Base-by-base conservation (phyloP, 2,888 invertebrate genomes). In the Epistrophella euchroma region DNA sequence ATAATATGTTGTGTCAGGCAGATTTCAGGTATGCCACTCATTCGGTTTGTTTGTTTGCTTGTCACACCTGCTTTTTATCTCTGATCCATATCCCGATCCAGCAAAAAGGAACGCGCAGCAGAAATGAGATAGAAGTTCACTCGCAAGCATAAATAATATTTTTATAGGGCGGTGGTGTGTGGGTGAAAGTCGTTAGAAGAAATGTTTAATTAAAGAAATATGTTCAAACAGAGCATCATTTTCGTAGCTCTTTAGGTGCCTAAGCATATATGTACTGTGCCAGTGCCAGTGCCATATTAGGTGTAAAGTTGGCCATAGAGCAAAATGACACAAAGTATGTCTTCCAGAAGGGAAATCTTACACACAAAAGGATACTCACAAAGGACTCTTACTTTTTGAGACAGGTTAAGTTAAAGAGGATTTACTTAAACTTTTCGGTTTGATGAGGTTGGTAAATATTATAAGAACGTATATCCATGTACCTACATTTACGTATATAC, bases 171-270 rank as follows among this genome's bases (percentile, higher is more conserved):
- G 47, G 17, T 0, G 4, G 25, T 52, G 40, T 50, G 68, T 37
- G 68, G 68, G 35, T 22, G 37, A 55, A 80, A 35, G 62, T 77
- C 74, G 77, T 86, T 77, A 64, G 47, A 81, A 77, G 64, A 73
- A 77, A 86, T 82, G 64, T 86, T 86, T 82, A 82, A 86, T 86
- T 86, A 82, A 64, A 82, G 74, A 64, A 78, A 70, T 71, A 71
- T 64, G 70, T 78, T 78, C 11, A 43, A 64, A 75, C 71, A 62
- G 22, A 78, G 37, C 47, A 62, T 68, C 47, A 56, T 35, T 47
- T 47, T 47, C 5, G 13, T 45, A 47, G 17, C 45, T 47, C 9
- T 7, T n/a, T 7, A 3, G 17, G 45, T 45, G 13, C 37, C 11
- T 19, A 19, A 19, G 28, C 10, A 55, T 56, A 68, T 5, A n/a